Base-by-base conservation (phyloP, 2,888 invertebrate species). In the Thecocarcelia acutangulata region DNA sequence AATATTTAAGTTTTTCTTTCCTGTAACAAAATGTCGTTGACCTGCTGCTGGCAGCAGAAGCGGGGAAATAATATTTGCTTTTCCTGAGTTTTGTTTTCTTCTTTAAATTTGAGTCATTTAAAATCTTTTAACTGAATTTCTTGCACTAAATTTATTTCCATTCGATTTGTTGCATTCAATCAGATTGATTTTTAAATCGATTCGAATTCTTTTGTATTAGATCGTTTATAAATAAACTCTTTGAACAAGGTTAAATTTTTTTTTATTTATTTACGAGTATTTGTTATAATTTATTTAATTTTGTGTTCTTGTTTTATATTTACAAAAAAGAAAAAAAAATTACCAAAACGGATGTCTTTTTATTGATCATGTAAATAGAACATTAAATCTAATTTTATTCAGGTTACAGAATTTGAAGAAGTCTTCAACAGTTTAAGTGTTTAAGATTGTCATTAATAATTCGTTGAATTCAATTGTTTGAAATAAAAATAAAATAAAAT, bases 291-390 rank as follows among this genome's bases (percentile, higher is more conserved):
- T 56, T 75, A n/a, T 44, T 59, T 12, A 42, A 54, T 44, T 73
- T 48, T 59, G 21, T 66, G 33, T 37, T 17, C 66, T 42, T n/a
- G n/a, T 44, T 59, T 52, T 19, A 44, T 77, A 6, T 56, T 46
- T 48, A 44, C 68, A 56, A 28, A 52, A 54, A 50, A 50, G 59
- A 21, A 42, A 42, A 64, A 66, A 15, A 56, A 48, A 12, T 75
- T 83, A 73, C 73, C 82, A 79, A 83, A 83, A 72, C 83, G 82
- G 79, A 80, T 77, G 77, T 72, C n/a, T 66, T 54, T 59, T 13
- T 64, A 48, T 13, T 44, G 58, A 17, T 61, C 46, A 37, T 21
- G n/a, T 17, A 37, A 19, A 54, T 17, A 48, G 42, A 24, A 28
- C 61, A 63, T n/a, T 28, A 8, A 54, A 40, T 68, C 69, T 81